Conservation (phyloP, 2,797 vertebrate species). For the Sebastes nivosus region DNA sequence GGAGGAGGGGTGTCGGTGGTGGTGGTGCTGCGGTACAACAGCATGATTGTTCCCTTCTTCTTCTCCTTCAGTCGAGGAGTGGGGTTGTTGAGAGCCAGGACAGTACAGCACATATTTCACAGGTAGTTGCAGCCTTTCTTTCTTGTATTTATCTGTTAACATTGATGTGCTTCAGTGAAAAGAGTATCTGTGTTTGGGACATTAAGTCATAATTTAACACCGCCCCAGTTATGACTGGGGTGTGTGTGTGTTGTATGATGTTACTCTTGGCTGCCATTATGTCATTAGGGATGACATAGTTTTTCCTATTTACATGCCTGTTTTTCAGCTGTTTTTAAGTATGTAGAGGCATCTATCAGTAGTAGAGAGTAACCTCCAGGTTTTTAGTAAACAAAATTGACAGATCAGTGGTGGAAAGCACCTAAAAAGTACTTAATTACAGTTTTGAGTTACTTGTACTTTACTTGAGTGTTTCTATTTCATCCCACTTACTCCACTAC, state of each 20-base stretch:
- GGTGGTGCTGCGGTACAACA: constrained; percentile 67
- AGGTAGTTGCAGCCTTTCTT: constrained; percentile 36
- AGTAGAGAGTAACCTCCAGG: background rate
- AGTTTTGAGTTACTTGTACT: background rate
- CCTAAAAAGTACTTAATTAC: background rate
- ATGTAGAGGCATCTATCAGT: background rate
- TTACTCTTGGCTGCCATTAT: background rate
- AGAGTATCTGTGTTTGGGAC: background rate
- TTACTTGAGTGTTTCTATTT: background rate
- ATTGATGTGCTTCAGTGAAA: background rate
- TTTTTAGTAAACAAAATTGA: background rate
- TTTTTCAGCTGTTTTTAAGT: background rate
- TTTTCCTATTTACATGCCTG: background rate
- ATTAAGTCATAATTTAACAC: background rate
- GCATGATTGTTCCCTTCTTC: constrained; percentile 74
- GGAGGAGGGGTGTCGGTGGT: constrained; percentile 32
- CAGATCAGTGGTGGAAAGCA: background rate
- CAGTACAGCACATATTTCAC: background rate
- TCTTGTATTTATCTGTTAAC: background rate
- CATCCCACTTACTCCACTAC: background rate
- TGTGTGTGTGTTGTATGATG: background rate
- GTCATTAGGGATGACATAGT: background rate
- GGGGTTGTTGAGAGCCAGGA: constrained; percentile 16
- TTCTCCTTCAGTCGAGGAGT: constrained; percentile 39
- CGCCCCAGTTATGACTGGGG: background rate